Evolutionary conservation across 2,113 vertebrate genomes (phyloP).

Genomic region (Vimba vimba): DNA sequence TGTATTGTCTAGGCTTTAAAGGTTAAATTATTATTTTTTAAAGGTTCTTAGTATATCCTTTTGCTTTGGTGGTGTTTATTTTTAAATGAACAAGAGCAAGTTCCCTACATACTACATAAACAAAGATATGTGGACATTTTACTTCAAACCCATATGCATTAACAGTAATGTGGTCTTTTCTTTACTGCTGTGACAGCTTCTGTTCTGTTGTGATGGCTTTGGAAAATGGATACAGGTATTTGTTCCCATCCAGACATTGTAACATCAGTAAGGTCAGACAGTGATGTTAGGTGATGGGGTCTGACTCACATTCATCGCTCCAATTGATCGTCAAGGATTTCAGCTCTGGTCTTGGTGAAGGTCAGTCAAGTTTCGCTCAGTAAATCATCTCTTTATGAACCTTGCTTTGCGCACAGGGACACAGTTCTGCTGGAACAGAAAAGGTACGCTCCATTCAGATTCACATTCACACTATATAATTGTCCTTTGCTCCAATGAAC

Average conservation of each 20-base stretch:
- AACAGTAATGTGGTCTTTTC: background rate
- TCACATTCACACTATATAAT: background rate
- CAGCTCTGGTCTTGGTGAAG: background rate
- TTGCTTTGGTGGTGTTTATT: background rate
- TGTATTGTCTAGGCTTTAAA: background rate
- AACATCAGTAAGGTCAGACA: background rate
- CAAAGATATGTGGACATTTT: background rate
- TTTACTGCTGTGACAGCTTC: background rate
- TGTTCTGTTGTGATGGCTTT: background rate
- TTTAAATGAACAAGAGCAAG: background rate
- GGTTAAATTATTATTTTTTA: background rate
- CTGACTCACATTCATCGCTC: background rate
- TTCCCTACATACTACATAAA: background rate
- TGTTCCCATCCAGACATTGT: background rate
- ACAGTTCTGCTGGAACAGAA: background rate
- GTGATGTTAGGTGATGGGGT: background rate
- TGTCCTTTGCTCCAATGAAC: background rate
- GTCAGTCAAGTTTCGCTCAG: background rate
- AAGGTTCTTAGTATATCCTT: background rate
- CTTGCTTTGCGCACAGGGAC: background rate
- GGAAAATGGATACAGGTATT: background rate
- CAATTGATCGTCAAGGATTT: background rate
- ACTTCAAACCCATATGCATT: background rate
- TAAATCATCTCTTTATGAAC: slow-evolving; percentile 10
- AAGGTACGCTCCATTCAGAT: background rate